Base-by-base conservation (phyloP, 2,113 vertebrate species). In the Sapayoa aenigma region DNA sequence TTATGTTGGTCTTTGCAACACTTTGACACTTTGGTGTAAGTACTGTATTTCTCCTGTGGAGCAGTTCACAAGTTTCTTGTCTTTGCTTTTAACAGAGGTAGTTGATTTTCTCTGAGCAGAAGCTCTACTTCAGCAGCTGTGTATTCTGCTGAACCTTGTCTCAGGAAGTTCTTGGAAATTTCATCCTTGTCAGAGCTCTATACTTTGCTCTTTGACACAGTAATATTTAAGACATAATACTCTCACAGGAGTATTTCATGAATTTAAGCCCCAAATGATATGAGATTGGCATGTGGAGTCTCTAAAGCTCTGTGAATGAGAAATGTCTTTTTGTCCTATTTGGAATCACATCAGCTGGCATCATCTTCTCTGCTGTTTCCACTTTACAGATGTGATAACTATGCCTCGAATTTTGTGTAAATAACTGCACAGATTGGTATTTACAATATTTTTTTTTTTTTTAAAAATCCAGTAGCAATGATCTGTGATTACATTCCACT, bases 141-240 rank as follows among this genome's bases (percentile, higher is more conserved):
- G 30, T 27, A 37, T 31, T 90, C 65, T 39, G 37, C n/a, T 78
- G 67, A 42, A 83, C 35, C 41, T 50, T 33, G 23, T 55, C 27
- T 59, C 15, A 7, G 25, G 12, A 59, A 91, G 24, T 62, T 80
- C 72, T 84, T 84, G 87, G 90, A 69, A 89, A 52, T 52, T 28
- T 68, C 58, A 86, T 78, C 58, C 21, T 47, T 55, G 44, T 27
- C 58, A 56, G 68, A 76, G 33, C 5, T 56, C 50, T 76, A 67
- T 80, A 63, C 58, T 86, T 73, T 94, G 87, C 94, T 86, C 67
- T 94, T 79, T 94, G 63, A 73, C 94, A 80, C 49, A 73, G 35
- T 92, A 75, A 84, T 47, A 77, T 62, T 69, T 81, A 33, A 79
- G 72, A n/a, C 1, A 1, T 33, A 77, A 62, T 52, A 12, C 7